These are phyloP conservation scores for Latrodectus hesperus DNA, from an alignment of 2,888 invertebrate species.

Conservation along the genomic window DNA sequence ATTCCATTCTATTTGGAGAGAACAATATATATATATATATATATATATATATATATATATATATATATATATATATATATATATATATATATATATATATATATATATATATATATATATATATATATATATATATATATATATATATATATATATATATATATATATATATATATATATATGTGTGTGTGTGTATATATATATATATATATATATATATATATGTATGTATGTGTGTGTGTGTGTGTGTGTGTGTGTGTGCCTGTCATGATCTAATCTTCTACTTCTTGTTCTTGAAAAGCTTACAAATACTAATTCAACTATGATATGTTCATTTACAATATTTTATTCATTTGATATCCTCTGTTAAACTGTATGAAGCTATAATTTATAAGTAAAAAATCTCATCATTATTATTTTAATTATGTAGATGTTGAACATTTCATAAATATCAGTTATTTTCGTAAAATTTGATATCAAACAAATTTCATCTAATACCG, in stretches of 20 bases:
- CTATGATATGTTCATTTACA: no score
- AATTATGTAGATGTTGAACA: no score
- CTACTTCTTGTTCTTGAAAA: no score
- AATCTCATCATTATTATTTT: no score
- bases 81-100: slow-evolving; percentile 18
- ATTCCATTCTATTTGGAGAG: no score
- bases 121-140: slow-evolving; percentile 61
- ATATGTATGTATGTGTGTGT: slow-evolving; percentile 24
- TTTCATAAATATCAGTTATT: no score
- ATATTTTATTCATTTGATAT: no score
- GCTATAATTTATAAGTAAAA: no score
- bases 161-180: slow-evolving; percentile 65
- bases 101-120: slow-evolving; percentile 23
- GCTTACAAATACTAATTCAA: no score
- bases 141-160: slow-evolving; percentile 41
- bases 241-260: slow-evolving; percentile 14
- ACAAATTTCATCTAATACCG: no score
- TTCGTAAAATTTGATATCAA: no score
- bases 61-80: slow-evolving; percentile 1
- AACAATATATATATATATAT: not conserved
- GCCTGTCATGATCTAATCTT: not conserved
- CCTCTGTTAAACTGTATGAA: no score
- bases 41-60: slow-evolving; percentile 5
- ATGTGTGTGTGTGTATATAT: slow-evolving; percentile 60
- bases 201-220: slow-evolving; percentile 44